A percentile compares a stretch with the other conserved stretches of the same genome.
Evolutionary conservation across 2,888 invertebrate species (phyloP).

Genomic region (Rotaria macrura): DNA sequence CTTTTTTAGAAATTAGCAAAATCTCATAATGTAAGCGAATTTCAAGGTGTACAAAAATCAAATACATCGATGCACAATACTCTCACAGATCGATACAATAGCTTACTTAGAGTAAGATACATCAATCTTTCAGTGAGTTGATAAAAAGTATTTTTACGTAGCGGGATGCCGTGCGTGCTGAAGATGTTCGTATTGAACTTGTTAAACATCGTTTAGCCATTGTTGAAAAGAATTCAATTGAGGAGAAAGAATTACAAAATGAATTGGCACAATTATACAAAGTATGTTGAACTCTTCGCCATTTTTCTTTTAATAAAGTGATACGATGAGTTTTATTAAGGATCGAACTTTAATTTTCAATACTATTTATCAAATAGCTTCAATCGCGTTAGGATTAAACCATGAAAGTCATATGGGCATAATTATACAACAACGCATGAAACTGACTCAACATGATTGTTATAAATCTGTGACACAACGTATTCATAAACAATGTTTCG

Average conservation of each 20-base stretch:
- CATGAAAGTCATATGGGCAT: neutral
- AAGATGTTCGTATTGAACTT: conserved; percentile 33
- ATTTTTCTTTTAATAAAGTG: neutral
- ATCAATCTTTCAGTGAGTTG: no score
- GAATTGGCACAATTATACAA: neutral
- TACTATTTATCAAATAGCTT: conserved; percentile 14
- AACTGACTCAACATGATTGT: conserved; percentile 32
- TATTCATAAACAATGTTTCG: conserved; percentile 27
- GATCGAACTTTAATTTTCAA: conserved; percentile 7
- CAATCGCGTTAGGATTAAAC: neutral
- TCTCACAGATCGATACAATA: neutral
- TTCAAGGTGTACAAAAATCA: conserved; percentile 21
- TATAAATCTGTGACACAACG: conserved; percentile 25
- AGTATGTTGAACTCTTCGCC: neutral
- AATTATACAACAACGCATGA: neutral
- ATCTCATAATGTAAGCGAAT: conserved; percentile 22
- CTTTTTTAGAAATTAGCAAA: neutral
- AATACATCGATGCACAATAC: neutral
- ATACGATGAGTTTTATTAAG: neutral
- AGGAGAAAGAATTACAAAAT: neutral
- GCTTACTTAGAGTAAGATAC: conserved; percentile 12
- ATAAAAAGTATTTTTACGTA: neutral
- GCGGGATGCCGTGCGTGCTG: conserved; percentile 33
- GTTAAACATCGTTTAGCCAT: conserved; percentile 24
- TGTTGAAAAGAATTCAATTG: neutral